Evolutionary conservation across 2,113 vertebrate genomes (phyloP).

Genomic region (Colaptes auratus): DNA sequence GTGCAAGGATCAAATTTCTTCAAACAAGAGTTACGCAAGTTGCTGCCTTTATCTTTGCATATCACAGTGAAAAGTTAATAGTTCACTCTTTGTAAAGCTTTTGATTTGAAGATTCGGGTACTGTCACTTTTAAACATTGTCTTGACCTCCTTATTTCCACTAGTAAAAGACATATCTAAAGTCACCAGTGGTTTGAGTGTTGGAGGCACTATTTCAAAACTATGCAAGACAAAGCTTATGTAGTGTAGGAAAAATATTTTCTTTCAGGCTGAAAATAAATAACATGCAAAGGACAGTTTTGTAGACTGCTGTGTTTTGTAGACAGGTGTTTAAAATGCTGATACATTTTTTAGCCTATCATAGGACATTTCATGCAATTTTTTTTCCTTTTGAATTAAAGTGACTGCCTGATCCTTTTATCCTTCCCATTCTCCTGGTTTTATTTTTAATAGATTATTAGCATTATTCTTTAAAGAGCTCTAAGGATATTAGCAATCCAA

Average conservation of each 20-base stretch:
- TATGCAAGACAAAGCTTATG: not conserved
- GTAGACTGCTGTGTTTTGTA: not conserved
- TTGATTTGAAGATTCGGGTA: not conserved
- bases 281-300: not conserved
- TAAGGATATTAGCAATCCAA: not conserved
- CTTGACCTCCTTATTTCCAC: accelerated
- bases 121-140: not conserved
- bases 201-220: not conserved
- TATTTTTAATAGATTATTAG: not conserved
- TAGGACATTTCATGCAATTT: accelerated
- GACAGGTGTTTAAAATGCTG: not conserved
- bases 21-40: not conserved
- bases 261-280: not conserved
- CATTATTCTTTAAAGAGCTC: not conserved
- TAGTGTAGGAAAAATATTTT: not conserved
- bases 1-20: not conserved
- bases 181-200: accelerated
- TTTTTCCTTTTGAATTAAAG: not conserved
- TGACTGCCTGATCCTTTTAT: not conserved
- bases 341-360: not conserved
- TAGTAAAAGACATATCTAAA: not conserved
- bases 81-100: not conserved
- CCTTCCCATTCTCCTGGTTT: not conserved
- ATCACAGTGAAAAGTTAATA: not conserved
- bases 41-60: not conserved